Evolutionary conservation across 2,888 invertebrate genomes (phyloP), one percentile per base, ranked within the genome.

Genomic region (Nomada ruficornis): DNA sequence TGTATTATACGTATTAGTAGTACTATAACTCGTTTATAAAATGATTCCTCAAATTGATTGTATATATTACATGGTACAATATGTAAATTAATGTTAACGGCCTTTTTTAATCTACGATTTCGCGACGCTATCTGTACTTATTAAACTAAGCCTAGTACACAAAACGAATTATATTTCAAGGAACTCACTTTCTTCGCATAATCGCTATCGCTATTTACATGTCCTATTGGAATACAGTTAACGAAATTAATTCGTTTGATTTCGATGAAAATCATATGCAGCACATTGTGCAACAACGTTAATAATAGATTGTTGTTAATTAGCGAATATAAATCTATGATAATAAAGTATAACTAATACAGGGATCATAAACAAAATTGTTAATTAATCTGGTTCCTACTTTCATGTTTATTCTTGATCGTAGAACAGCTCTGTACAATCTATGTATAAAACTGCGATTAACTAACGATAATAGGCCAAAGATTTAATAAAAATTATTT

Each of bases 1-100:
- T 85, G 84, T 84, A 83, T 87, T 83, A 84, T 84, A 74, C 82
- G 71, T 85, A 75, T 84, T 77, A 65, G 83, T 88, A 84, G 85
- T 87, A 80, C 82, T 83, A 77, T 87, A 86, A 90, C 79, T 81
- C 86, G 86, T 86, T 88, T 87, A 88, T 82, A 83, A 88, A 88
- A 85, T 85, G 77, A 82, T 83, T 84, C 78, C 80, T 83, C 73
- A 70, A 77, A 76, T 65, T 81, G 77, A 82, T 80, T 67, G 79
- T 84, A 78, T 84, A 78, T 85, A 80, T 82, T 87, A 85, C 75
- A 85, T 75, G 80, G 78, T 76, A 84, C 65, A 83, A 68, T 83
- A 84, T 62, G 47, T 73, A 70, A 83, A 83, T 85, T 73, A 76
- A 73, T 79, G 76, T 76, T 75, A 84, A 82, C 65, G 72, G 74